Evolutionary conservation across 2,113 vertebrate species (phyloP).

Genomic region (Labeo rohita): DNA sequence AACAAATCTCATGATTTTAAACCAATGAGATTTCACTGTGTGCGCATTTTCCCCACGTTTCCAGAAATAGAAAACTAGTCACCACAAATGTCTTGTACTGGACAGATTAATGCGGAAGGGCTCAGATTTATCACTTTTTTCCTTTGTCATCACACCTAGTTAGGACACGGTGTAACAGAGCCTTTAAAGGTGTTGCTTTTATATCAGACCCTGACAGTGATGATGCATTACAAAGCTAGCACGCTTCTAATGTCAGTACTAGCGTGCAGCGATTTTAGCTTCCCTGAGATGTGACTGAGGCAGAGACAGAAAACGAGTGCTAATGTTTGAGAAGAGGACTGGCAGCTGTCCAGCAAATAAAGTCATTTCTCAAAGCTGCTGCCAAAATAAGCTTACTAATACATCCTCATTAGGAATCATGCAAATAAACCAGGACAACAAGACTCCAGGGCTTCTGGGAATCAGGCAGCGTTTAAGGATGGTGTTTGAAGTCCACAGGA

Average conservation of each 20-base stretch:
- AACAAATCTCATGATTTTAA: not conserved
- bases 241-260: not conserved
- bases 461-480: not conserved
- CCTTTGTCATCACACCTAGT: not conserved
- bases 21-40: not conserved
- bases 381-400: conserved; percentile 30
- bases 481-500: not conserved
- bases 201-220: not conserved
- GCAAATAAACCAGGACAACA: conserved; percentile 36
- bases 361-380: conserved; percentile 34
- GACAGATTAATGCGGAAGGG: not conserved
- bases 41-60: not conserved
- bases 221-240: conserved; percentile 9
- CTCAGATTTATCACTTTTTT: not conserved
- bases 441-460: conserved; percentile 20
- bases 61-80: not conserved
- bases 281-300: not conserved
- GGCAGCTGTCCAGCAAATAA: conserved; percentile 42
- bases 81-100: not conserved
- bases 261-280: not conserved
- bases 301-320: not conserved
- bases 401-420: conserved; percentile 21
- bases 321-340: conserved; percentile 30
- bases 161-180: not conserved
- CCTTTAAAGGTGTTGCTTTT: not conserved